Base-by-base conservation (phyloP, 1,140 invertebrate species). In the Halictus rubicundus region DNA sequence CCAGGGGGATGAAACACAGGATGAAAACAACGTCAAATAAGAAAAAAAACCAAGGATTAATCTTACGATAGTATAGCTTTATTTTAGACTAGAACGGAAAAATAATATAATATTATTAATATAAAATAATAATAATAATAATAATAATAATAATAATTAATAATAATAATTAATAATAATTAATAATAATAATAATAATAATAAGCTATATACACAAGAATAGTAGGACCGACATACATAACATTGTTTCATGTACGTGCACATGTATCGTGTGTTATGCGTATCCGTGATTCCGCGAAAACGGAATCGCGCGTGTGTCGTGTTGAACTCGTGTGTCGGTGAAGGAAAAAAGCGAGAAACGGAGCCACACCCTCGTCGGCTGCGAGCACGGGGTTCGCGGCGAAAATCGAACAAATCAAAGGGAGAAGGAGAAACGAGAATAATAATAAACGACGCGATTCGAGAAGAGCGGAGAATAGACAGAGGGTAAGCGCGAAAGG, bases 31-130 rank as follows among this genome's bases (percentile, higher is more conserved):
- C 84, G 83, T 88, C 78, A 84, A 88, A 90, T 85, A 90, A 89
- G 83, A 92, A 86, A 32, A 86, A 32, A 90, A 92, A 91, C 80
- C 83, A 89, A 91, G 91, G 89, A 89, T 78, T 92, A 92, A 92
- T 92, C 81, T 90, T 89, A 87, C 85, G 85, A 91, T 89, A 89
- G 88, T 88, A 90, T 89, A 91, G 90, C 88, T 92, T 92, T 91
- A 92, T 91, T 92, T 90, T 91, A 92, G 91, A 92, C 91, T 92
- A 92, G 91, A 92, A 90, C 88, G 88, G 88, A 91, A 92, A 89
- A 91, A 91, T 82, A 86, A 70, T 87, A 86, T 85, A 80, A 83
- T 87, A 82, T 60, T 87, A 87, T 80, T 87, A 86, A 90, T 88
- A 90, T 88, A 89, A 88, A 87, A 88, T 90, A 91, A 88, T 89